Base-by-base conservation (phyloP, 2,888 invertebrate genomes). In the Diarsia rubi region DNA sequence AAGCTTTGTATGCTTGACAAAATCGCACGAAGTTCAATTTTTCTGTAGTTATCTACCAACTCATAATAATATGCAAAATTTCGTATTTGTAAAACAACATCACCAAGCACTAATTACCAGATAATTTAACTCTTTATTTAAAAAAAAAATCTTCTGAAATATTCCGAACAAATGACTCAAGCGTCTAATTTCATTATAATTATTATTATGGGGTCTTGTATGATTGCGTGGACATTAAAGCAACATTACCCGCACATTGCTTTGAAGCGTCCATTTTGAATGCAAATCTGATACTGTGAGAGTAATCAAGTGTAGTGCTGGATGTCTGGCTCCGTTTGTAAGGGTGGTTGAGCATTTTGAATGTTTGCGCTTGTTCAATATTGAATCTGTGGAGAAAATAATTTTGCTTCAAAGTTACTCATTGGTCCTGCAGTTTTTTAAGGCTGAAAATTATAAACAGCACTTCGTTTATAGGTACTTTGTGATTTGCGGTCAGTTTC, bases 281-380 rank as follows among this genome's bases (percentile, higher is more conserved):
- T 90, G 89, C 87, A 89, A 89, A 90, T 89, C 81, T 82, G 79
- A 81, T 84, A 63, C 76, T 62, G 59, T 47, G 80, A 47, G 37
- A 73, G 78, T 70, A 81, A 84, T 84, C 73, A 78, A 68, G 67
- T 65, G 44, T 71, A 75, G 71, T 69, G 67, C 66, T 65, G n/a
- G 57, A 60, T 63, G 64, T 74, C 49, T 80, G 31, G 42, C 31
- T 44, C 11, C 54, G 31, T 69, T 71, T 44, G 52, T 63, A 49
- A 66, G n/a, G 60, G n/a, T 73, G 44, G 27, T 49, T 63, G 27
- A 27, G 75, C 64, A 63, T 45, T 66, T 67, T 37, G n/a, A 44
- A 69, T 37, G 31, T 52, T 42, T 70, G 8, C 47, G 42, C 16
- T 62, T 11, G 21, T 1, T 60, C 45, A 21, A 63, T 60, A 45